phyloP scores from a whole-genome alignment of 1,140 invertebrate species.

The Hyposmocoma kahamanoa region DNA sequence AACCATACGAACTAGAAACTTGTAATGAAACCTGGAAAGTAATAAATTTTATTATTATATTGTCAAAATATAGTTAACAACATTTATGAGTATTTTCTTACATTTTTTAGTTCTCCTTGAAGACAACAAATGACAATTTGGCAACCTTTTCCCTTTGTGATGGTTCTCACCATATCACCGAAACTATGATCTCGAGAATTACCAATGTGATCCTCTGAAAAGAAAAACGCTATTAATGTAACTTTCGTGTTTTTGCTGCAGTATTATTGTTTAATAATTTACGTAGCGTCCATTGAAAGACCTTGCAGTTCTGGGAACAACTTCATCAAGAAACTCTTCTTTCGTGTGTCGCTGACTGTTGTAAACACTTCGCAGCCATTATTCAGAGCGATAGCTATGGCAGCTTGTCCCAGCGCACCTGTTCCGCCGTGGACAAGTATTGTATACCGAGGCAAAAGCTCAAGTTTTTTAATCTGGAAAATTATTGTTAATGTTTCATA shows the following conservation, averaged over 20 bases:
- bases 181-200: conserved; percentile 22
- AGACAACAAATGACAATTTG: conserved; percentile 17
- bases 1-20: conserved; percentile 1
- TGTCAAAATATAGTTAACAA: too few relatives aligned
- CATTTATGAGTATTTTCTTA: too few relatives aligned
- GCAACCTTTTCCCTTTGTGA: conserved; percentile 16
- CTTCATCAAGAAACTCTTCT: conserved; percentile 57
- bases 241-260: neutral
- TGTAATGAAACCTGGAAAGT: too few relatives aligned
- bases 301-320: conserved; percentile 65
- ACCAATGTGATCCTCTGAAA: conserved; percentile 26
- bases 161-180: conserved; percentile 14
- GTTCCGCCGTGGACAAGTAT: conserved; percentile 83
- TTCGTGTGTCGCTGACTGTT: conserved; percentile 72
- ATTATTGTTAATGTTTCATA: too few relatives aligned
- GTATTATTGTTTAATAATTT: neutral
- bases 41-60: too few relatives aligned
- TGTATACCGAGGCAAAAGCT: conserved; percentile 59
- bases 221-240: neutral
- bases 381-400: conserved; percentile 79
- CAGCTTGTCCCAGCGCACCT: conserved; percentile 83
- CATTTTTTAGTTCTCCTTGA: conserved; percentile 23
- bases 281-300: conserved; percentile 29
- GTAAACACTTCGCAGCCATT: conserved; percentile 75
- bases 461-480: conserved; percentile 8